Conservation (phyloP, 2,113 vertebrate genomes). For the Turnix velox region DNA sequence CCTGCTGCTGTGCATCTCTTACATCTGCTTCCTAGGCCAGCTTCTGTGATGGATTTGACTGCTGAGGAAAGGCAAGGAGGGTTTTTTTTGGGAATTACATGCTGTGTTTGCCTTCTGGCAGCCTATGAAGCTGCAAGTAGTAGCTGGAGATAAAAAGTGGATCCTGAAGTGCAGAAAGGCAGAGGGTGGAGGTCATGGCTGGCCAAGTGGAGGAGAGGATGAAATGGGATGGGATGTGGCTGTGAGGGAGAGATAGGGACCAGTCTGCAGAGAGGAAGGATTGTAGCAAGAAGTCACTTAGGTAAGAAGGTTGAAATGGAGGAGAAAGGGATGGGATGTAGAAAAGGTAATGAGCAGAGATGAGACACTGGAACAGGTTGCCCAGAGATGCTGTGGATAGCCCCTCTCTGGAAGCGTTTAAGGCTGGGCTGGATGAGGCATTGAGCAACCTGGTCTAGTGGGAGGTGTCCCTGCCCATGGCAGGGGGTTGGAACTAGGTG, state of each 20-base stretch:
- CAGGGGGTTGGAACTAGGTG: no score
- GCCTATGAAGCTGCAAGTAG: not conserved
- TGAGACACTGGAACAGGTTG: no score
- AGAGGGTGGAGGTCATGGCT: not conserved
- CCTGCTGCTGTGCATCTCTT: not conserved
- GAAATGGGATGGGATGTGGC: no score
- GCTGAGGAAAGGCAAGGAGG: not conserved
- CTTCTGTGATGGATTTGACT: not conserved
- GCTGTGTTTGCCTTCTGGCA: not conserved
- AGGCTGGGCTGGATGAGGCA: no score
- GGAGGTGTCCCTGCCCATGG: no score
- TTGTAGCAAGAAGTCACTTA: not conserved
- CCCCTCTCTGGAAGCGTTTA: no score
- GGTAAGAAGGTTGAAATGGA: not conserved
- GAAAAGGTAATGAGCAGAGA: not conserved
- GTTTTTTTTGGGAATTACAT: not conserved
- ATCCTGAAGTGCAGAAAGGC: not conserved
- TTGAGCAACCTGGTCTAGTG: no score
- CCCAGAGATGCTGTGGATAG: no score
- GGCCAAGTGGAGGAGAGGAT: no score
- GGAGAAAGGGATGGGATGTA: not conserved
- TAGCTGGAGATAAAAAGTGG: not conserved
- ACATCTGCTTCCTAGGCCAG: not conserved
- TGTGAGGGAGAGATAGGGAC: not conserved
- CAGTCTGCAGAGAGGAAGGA: not conserved